Evolutionary conservation across 2,888 invertebrate species (phyloP).

Genomic region (Lasioglossum calceatum): DNA sequence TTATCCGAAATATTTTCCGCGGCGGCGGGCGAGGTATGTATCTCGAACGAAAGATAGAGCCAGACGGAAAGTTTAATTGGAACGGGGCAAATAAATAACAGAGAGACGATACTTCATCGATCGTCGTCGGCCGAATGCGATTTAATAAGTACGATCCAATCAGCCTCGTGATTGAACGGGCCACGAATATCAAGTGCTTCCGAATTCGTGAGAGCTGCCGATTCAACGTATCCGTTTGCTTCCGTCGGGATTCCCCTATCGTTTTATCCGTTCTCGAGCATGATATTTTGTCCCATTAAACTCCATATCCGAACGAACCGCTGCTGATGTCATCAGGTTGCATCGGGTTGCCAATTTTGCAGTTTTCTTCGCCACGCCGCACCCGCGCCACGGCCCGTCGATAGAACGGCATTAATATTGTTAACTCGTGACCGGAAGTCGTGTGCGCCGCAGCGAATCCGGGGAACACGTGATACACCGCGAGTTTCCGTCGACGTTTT

Average conservation of each 20-base stretch:
- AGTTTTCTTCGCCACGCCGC: conserved; percentile 73
- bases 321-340: conserved; percentile 71
- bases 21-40: background rate
- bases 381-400: background rate
- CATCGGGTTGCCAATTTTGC: conserved; percentile 81
- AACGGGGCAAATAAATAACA: conserved; percentile 46
- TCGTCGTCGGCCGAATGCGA: conserved; percentile 9
- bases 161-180: conserved; percentile 37
- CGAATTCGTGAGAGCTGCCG: conserved; percentile 31
- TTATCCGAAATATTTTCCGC: conserved; percentile 13
- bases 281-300: conserved; percentile 75
- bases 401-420: conserved; percentile 23
- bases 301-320: conserved; percentile 62
- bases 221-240: conserved; percentile 33
- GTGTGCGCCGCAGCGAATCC: background rate
- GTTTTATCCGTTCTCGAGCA: conserved; percentile 49
- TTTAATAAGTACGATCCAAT: conserved; percentile 54
- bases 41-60: background rate
- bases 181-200: conserved; percentile 54
- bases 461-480: background rate
- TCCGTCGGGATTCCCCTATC: conserved; percentile 33
- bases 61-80: conserved; percentile 48
- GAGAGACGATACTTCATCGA: conserved; percentile 37
- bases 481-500: background rate
- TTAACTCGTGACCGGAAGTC: conserved; percentile 32